phyloP scores from a whole-genome alignment of 1,140 invertebrate genomes.

The Drosophila fuyamai region DNA sequence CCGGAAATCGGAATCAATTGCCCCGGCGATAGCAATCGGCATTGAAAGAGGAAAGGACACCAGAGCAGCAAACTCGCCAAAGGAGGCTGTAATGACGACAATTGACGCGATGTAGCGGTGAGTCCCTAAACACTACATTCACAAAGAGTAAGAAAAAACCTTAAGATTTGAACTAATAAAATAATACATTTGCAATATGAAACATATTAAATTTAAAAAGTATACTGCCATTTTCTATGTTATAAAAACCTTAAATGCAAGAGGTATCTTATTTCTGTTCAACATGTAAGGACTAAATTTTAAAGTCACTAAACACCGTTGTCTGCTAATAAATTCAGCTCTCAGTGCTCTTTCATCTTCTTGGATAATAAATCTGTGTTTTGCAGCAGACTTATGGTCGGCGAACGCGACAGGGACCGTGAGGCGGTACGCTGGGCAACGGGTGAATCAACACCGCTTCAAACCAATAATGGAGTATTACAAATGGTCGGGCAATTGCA shows the following conservation, averaged over 20 bases:
- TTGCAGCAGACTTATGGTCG: constrained; percentile 85
- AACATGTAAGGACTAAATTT: too few species aligned
- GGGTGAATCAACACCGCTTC: constrained; percentile 86
- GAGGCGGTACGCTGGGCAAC: constrained; percentile 88
- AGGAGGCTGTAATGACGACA: constrained; percentile 79
- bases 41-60: constrained; percentile 2
- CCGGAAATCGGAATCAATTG: constrained; percentile 68
- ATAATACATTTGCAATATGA: too few species aligned
- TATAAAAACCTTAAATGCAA: too few species aligned
- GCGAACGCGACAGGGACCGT: constrained; percentile 88
- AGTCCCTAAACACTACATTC: constrained; percentile 26
- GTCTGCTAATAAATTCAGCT: not conserved
- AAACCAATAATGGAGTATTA: constrained; percentile 85
- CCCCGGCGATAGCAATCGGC: constrained; percentile 29
- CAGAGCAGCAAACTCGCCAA: constrained; percentile 16
- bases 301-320: too few species aligned
- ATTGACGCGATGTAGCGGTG: constrained; percentile 84
- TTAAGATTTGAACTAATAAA: too few species aligned
- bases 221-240: too few species aligned
- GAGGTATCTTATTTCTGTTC: too few species aligned
- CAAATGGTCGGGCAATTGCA: constrained; percentile 84
- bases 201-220: too few species aligned
- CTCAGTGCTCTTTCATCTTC: not conserved
- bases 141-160: not conserved
- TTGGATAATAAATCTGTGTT: not conserved